Conservation (phyloP, 2,113 vertebrate species). For the Thinocorus orbignyianus region DNA sequence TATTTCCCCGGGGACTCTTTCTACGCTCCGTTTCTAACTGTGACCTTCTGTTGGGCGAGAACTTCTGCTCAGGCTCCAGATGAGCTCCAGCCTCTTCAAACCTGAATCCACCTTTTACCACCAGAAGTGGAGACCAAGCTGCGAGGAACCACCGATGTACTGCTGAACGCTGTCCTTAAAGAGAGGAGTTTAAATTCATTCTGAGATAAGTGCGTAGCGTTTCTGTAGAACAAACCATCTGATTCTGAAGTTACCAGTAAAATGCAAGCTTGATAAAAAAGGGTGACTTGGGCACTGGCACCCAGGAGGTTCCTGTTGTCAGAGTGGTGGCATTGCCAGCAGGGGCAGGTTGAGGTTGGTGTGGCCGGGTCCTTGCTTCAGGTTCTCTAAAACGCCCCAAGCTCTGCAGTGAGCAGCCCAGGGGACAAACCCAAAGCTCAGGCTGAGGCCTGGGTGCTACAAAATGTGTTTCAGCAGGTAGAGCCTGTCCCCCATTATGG, state of each 20-base stretch:
- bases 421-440: background rate
- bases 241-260: background rate
- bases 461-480: background rate
- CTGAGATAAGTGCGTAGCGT: background rate
- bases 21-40: constrained; percentile 2
- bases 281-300: background rate
- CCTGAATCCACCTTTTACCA: background rate
- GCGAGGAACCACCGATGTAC: background rate
- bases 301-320: fast-evolving
- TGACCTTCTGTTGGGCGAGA: background rate
- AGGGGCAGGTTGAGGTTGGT: fast-evolving
- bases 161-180: background rate
- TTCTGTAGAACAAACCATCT: background rate
- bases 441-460: background rate
- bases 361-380: background rate
- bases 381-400: background rate
- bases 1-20: constrained; percentile 4
- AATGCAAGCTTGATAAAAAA: background rate
- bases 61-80: background rate
- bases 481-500: background rate
- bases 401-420: background rate
- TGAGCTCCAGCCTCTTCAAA: background rate
- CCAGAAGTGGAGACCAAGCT: background rate
- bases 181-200: background rate
- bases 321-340: background rate